phyloP scores from a whole-genome alignment of 2,797 vertebrate species.

The Allobates femoralis region DNA sequence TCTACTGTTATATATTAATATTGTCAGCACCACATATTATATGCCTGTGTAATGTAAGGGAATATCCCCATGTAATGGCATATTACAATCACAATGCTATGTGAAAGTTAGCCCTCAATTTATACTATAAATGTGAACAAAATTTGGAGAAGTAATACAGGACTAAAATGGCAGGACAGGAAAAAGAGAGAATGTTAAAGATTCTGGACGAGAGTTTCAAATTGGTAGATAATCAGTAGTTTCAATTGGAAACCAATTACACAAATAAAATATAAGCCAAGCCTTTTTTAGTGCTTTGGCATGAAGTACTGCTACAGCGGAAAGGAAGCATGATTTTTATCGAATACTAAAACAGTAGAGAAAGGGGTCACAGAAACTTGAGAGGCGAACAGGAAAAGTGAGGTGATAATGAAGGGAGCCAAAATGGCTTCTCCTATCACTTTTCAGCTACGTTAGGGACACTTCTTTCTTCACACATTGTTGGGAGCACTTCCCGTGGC shows the following conservation, averaged over 20 bases:
- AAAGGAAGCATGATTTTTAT: constrained; percentile 55
- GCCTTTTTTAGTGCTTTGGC: constrained; percentile 46
- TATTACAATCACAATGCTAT: too few species aligned
- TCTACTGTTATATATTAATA: too few species aligned
- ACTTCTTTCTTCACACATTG: constrained; percentile 55
- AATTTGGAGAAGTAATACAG: not conserved
- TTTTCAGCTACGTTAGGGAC: constrained; percentile 11
- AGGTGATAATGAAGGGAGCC: constrained; percentile 35
- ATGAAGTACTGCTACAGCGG: constrained; percentile 4
- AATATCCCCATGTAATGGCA: too few species aligned
- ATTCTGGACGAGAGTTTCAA: not conserved
- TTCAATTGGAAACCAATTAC: constrained; percentile 1
- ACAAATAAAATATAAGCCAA: constrained; percentile 40
- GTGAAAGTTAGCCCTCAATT: too few species aligned
- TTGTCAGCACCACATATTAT: too few species aligned
- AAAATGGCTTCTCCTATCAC: constrained; percentile 8
- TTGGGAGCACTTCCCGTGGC: not conserved
- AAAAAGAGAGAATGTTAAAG: not conserved
- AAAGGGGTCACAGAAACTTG: constrained; percentile 50
- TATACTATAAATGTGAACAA: not conserved
- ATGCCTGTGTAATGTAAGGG: too few species aligned
- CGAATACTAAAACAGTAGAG: constrained; percentile 40
- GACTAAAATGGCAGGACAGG: not conserved
- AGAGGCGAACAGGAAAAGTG: constrained; percentile 54
- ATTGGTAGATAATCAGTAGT: constrained; percentile 20